Base-by-base conservation (phyloP, 1,140 invertebrate genomes). In the Drosophila sechellia region DNA sequence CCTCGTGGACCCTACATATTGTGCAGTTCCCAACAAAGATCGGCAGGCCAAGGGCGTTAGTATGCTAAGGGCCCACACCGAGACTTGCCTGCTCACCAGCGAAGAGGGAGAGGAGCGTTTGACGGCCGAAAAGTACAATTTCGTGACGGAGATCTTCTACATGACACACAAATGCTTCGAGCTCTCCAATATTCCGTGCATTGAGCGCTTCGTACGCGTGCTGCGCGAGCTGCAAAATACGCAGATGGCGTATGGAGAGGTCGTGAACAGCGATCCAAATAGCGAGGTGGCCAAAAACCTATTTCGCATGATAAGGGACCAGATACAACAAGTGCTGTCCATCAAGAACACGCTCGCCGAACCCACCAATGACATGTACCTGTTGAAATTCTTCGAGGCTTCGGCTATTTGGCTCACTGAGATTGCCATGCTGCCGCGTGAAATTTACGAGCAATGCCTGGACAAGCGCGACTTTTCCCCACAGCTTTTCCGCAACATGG, bases 111-210 rank as follows among this genome's bases (percentile, higher is more conserved):
- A 94, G 50, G 93, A 94, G 55, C 93, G 93, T 5, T 27, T 94
- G 5, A 93, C 93, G 0, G 94, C 95, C 5, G 93, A 95, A 0
- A 93, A 93, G 12, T 97, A 95, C 81, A 97, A 95, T 90, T 99
- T 99, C 92, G 95, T 97, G 2, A 98, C 97, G 0, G 97, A 98
- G 91, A 96, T 96, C 83, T 99, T 98, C 92, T 98, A 96, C 92
- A 94, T 98, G 93, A 96, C 97, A 4, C 98, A 99, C 87, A 95
- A 96, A 81, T 95, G 96, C 55, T 93, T 98, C 31, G 95, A 97
- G 90, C 93, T 98, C 92, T 96, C 97, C 37, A 96, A 96, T 81
- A 94, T 96, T 48, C 95, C 97, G 15, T 94, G 96, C 37, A 94
- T 96, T 34, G 97, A 98, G 70, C 96, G 96, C 79, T 93, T 97